Base-by-base conservation (phyloP, 2,113 vertebrate genomes). In the Camelus bactrianus region DNA sequence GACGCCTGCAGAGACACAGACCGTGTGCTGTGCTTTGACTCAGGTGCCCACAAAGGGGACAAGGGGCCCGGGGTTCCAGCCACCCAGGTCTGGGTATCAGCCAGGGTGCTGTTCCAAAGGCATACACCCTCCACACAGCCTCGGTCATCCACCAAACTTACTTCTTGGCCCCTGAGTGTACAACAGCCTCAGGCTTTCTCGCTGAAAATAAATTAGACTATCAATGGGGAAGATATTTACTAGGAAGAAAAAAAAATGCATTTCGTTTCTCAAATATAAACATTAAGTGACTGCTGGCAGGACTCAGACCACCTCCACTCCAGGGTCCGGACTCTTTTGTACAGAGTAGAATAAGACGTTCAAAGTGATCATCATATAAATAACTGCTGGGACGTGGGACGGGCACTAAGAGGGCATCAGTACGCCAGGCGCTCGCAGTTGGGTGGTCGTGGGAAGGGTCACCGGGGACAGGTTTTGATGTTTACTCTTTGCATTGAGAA, bases 161-260 rank as follows among this genome's bases (percentile, higher is more conserved):
- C 88, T 91, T 94, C 19, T 77, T 62, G 93, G 52, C 24, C 97
- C 85, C 86, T 0, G 6, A 67, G 91, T 56, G 94, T 92, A 82
- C 62, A n/a, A 88, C 58, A 89, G 8, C 91, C 97, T 92, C 58
- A 17, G 91, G 77, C 38, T 95, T 96, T 48, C n/a, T 19, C 82
- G 72, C 50, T 77, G 86, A 58, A 97, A 97, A 97, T 96, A 98
- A 98, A 98, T 96, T 96, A 97, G 82, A 50, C 82, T 92, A 64
- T 96, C 93, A 79, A 62, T 48, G 65, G 17, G 50, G 48, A 90
- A 84, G 64, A 64, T 94, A 94, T 81, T 96, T 87, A 94, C 58
- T 30, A 46, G n/a, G 8, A 14, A 92, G 62, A 22, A 10, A 88
- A 48, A 52, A 52, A 73, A 81, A 69, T 64, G 28, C 75, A 64